These are phyloP conservation scores for Achlya flavicornis DNA, from an alignment of 2,888 invertebrate genomes.

Conservation along the genomic window DNA sequence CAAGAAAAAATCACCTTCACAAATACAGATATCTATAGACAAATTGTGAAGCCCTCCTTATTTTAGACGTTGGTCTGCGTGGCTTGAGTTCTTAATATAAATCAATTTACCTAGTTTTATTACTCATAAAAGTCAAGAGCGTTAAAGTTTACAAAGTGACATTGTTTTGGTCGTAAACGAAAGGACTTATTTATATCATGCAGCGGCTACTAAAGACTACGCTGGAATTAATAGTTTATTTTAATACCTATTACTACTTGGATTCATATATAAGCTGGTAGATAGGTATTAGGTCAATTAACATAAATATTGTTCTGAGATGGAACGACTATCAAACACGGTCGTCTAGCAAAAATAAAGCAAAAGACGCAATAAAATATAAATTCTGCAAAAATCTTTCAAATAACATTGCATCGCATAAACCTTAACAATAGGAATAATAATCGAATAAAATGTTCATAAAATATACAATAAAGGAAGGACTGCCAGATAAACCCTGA, in stretches of 20 bases:
- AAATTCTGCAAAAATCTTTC: background rate
- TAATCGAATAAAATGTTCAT: slow-evolving; percentile 14
- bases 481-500: slow-evolving; percentile 18
- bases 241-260: background rate
- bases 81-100: background rate
- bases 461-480: slow-evolving; percentile 22
- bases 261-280: background rate
- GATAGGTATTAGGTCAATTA: background rate
- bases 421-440: slow-evolving; percentile 10
- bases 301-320: no score
- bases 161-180: slow-evolving; percentile 1
- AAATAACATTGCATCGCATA: slow-evolving; percentile 4
- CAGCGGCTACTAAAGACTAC: background rate
- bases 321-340: no score
- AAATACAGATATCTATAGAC: no score
- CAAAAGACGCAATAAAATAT: background rate
- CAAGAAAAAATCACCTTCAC: no score
- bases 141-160: slow-evolving; percentile 4
- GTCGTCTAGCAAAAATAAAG: no score
- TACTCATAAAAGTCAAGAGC: slow-evolving; percentile 1
- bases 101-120: slow-evolving; percentile 1
- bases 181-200: background rate
- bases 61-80: background rate
- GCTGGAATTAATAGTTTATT: background rate
- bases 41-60: no score